These are phyloP conservation scores for Cremastinae sp. DNA, from an alignment of 2,888 invertebrate genomes.

Conservation along the genomic window DNA sequence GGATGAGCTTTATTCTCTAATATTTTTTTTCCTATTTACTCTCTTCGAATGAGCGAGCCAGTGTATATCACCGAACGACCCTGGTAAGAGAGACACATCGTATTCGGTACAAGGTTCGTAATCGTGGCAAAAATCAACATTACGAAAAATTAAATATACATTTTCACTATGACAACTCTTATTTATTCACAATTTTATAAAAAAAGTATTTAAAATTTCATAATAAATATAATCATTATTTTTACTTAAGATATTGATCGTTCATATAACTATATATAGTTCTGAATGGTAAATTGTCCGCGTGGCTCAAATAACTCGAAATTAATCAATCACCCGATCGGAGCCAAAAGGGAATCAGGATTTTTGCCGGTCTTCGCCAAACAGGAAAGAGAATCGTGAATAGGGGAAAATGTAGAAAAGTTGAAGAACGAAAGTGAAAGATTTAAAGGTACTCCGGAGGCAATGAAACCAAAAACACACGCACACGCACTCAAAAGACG, in stretches of 20 bases:
- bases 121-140: no score
- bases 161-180: no score
- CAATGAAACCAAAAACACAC: slow-evolving; percentile 49
- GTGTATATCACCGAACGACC: slow-evolving; percentile 16
- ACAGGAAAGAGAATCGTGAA: not conserved
- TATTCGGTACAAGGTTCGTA: not conserved
- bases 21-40: slow-evolving; percentile 35
- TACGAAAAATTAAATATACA: no score
- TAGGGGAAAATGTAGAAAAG: slow-evolving; percentile 36
- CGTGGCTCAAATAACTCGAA: not conserved
- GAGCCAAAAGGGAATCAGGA: slow-evolving; percentile 6
- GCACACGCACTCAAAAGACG: slow-evolving; percentile 64
- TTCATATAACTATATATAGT: no score
- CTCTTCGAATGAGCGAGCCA: slow-evolving; percentile 17
- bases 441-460: slow-evolving; percentile 37
- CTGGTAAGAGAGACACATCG: slow-evolving; percentile 19
- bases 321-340: slow-evolving; percentile 21
- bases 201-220: no score
- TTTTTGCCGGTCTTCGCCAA: not conserved
- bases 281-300: no score
- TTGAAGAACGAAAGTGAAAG: slow-evolving; percentile 11
- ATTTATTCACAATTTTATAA: no score
- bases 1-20: slow-evolving; percentile 73
- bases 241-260: no score
- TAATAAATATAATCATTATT: no score